These are phyloP conservation scores for Synergus umbraculus DNA, from an alignment of 2,888 invertebrate genomes.

Conservation along the genomic window DNA sequence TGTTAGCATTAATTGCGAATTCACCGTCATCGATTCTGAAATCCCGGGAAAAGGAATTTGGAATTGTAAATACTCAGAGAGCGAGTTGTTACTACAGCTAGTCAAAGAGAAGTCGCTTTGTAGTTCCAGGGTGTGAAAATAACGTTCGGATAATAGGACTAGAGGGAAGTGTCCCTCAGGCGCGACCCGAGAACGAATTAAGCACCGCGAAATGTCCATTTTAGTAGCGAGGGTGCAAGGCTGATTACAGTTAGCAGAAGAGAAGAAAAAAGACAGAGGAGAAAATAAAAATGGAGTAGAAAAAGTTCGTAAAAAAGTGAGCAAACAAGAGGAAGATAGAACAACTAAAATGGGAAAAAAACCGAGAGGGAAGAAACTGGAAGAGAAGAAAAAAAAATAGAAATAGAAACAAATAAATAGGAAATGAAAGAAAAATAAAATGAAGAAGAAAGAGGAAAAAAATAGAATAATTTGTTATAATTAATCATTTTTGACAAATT, in stretches of 20 bases:
- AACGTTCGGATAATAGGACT: constrained; percentile 41
- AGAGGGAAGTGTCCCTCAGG: constrained; percentile 42
- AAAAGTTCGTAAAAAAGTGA: background rate
- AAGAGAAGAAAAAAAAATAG: too few relatives aligned
- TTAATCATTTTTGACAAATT: background rate
- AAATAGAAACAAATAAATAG: too few relatives aligned
- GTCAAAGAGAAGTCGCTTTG: constrained; percentile 48
- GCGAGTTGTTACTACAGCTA: constrained; percentile 44
- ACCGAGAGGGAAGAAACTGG: too few relatives aligned
- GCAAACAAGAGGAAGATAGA: background rate
- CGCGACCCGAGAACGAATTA: constrained; percentile 42
- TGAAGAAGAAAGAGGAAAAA: too few relatives aligned
- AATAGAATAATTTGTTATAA: too few relatives aligned
- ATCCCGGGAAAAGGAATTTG: background rate
- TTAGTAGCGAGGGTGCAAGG: constrained; percentile 42
- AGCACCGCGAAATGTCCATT: constrained; percentile 44
- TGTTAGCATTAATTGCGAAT: background rate
- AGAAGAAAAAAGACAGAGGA: background rate
- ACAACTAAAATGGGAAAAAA: background rate
- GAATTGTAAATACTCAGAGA: constrained; percentile 11
- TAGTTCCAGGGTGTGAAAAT: constrained; percentile 45
- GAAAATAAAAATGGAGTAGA: background rate
- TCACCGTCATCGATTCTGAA: background rate
- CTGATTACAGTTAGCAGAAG: background rate
- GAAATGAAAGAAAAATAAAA: too few relatives aligned